These are phyloP conservation scores for Penaeus japonicus DNA, from an alignment of 1,140 invertebrate genomes.

Conservation along the genomic window DNA sequence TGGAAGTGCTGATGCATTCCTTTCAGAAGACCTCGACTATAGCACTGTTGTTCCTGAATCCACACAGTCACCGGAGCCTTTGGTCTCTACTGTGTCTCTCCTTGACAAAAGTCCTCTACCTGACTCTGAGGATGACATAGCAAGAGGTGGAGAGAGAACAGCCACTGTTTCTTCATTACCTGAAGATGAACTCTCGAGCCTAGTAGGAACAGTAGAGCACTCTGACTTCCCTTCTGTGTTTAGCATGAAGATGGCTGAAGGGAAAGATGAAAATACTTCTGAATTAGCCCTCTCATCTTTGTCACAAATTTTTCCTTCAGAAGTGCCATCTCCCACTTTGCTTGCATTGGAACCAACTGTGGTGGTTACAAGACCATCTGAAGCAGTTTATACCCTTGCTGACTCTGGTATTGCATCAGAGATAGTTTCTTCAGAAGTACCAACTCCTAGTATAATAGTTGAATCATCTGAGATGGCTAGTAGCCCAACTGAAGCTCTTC, in stretches of 20 bases:
- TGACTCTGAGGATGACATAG: slow-evolving; percentile 29
- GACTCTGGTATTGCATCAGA: too few relatives aligned
- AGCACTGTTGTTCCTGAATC: background rate
- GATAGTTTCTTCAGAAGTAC: too few relatives aligned
- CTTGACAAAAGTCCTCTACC: background rate
- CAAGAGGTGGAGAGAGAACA: background rate
- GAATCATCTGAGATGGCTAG: too few relatives aligned
- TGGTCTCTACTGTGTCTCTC: background rate
- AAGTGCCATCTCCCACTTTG: too few relatives aligned
- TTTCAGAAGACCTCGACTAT: slow-evolving; percentile 23
- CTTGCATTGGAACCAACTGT: too few relatives aligned
- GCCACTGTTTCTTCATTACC: background rate
- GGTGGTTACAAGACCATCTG: too few relatives aligned
- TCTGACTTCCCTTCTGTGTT: background rate
- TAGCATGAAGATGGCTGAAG: background rate
- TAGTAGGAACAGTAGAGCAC: background rate
- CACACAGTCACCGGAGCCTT: background rate
- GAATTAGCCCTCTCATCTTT: background rate
- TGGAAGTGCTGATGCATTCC: slow-evolving; percentile 27
- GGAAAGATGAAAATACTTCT: background rate
- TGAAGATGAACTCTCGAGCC: background rate
- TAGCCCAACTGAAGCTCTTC: too few relatives aligned
- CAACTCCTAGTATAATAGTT: too few relatives aligned
- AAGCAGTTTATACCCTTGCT: too few relatives aligned
- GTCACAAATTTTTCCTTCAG: background rate